A percentile compares a stretch with the other conserved stretches of the same genome.
phyloP scores from a whole-genome alignment of 2,797 vertebrate species.

The Varecia variegata region DNA sequence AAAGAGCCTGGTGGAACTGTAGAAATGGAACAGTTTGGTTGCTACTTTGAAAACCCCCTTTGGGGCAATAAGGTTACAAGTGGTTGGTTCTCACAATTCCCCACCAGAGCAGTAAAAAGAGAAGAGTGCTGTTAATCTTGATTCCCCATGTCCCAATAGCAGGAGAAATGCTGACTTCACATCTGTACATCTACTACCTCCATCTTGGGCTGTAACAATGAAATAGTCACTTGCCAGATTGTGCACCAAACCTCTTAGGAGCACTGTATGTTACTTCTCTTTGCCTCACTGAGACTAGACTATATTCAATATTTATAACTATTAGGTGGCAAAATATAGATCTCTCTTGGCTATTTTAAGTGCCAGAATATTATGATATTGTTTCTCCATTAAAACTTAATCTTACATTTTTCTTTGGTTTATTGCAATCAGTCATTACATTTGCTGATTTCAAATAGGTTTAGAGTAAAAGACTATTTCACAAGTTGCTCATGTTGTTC shows the following conservation, averaged over 20 bases:
- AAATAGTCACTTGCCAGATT: not conserved
- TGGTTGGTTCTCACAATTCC: not conserved
- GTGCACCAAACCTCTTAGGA: not conserved
- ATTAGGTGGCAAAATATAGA: not conserved
- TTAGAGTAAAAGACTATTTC: not conserved
- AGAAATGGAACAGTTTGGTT: constrained; percentile 41
- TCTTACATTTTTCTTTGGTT: not conserved
- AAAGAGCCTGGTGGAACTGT: not conserved
- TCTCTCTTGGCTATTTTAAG: not conserved
- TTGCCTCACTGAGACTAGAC: not conserved
- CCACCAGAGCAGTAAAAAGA: constrained; percentile 19
- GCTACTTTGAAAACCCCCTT: constrained; percentile 57
- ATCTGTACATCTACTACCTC: not conserved
- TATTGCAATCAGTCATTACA: not conserved
- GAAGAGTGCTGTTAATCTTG: constrained; percentile 10
- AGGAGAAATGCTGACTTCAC: constrained; percentile 25
- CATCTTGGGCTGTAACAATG: not conserved
- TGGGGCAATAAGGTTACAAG: constrained; percentile 47
- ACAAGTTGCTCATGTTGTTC: not conserved
- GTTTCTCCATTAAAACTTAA: not conserved
- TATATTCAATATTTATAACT: not conserved
- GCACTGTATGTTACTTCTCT: not conserved
- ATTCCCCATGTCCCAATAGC: not conserved
- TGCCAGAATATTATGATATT: not conserved
- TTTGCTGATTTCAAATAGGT: not conserved